Evolutionary conservation across 2,888 invertebrate species (phyloP).

Genomic region (Heteromyza rotundicornis): DNA sequence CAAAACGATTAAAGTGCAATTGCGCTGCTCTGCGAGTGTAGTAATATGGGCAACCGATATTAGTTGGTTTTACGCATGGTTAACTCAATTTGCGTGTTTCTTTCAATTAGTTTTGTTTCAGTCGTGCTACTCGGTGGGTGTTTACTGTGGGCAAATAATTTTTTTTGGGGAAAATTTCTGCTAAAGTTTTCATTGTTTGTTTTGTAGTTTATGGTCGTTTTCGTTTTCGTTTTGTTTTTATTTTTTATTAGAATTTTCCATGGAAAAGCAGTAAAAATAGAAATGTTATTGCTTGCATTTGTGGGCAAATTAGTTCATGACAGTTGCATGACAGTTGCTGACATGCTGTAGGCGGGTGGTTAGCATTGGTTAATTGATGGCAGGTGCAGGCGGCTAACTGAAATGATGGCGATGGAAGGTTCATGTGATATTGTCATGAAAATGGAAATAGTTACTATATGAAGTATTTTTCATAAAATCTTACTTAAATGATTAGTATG

Average conservation of each 20-base stretch:
- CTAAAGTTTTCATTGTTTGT: no score
- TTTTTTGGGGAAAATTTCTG: no score
- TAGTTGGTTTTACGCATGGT: slow-evolving; percentile 54
- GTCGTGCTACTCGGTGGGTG: not conserved
- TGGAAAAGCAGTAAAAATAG: slow-evolving; percentile 46
- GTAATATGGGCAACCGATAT: slow-evolving; percentile 17
- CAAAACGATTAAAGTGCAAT: slow-evolving; percentile 9
- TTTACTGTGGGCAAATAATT: not conserved
- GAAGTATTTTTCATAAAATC: no score
- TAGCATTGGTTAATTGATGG: not conserved
- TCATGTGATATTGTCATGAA: no score
- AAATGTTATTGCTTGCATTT: slow-evolving; percentile 45
- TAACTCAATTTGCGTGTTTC: slow-evolving; percentile 52
- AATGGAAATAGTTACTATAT: no score
- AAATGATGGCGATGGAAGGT: no score
- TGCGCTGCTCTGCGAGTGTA: no score
- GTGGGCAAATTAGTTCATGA: slow-evolving; percentile 43
- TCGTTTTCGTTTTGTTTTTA: not conserved
- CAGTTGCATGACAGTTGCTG: slow-evolving; percentile 32
- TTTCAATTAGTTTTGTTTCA: slow-evolving; percentile 47
- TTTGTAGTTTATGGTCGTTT: no score
- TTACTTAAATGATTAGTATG: no score
- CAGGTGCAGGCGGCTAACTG: no score
- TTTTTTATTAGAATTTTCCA: slow-evolving; percentile 38
- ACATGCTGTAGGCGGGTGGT: not conserved